Conservation (phyloP, 2,797 vertebrate genomes). For the Brachymystax lenok region DNA sequence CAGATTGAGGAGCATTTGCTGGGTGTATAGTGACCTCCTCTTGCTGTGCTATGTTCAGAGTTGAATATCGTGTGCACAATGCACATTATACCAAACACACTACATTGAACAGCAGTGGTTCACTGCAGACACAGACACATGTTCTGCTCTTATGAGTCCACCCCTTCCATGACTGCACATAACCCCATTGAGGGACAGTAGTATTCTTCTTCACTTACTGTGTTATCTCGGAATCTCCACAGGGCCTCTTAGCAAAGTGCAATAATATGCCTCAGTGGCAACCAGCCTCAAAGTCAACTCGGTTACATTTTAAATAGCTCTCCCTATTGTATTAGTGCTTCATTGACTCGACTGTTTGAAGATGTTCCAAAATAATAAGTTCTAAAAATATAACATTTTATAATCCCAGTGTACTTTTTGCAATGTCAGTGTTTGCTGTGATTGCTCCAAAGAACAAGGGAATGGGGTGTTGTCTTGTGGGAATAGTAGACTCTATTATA, state of each 20-base stretch:
- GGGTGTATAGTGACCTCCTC: too few relatives aligned
- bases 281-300: neutral
- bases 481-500: too few relatives aligned
- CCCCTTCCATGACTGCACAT: neutral
- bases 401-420: neutral
- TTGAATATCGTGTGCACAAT: neutral
- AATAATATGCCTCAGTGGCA: conserved; percentile 7
- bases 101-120: too few relatives aligned
- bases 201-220: neutral
- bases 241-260: neutral
- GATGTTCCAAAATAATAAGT: conserved; percentile 13
- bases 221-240: neutral
- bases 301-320: conserved; percentile 8
- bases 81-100: neutral
- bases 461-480: neutral
- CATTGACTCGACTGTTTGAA: conserved; percentile 10
- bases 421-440: neutral
- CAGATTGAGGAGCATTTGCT: too few relatives aligned
- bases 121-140: neutral
- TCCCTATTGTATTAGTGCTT: conserved; percentile 3
- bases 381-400: neutral
- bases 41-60: neutral
- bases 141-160: neutral
- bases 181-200: neutral
- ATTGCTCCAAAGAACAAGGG: neutral